A percentile compares a stretch with the other conserved stretches of the same genome.
Conservation (phyloP, 2,113 vertebrate species). For the Hydropotes inermis region DNA sequence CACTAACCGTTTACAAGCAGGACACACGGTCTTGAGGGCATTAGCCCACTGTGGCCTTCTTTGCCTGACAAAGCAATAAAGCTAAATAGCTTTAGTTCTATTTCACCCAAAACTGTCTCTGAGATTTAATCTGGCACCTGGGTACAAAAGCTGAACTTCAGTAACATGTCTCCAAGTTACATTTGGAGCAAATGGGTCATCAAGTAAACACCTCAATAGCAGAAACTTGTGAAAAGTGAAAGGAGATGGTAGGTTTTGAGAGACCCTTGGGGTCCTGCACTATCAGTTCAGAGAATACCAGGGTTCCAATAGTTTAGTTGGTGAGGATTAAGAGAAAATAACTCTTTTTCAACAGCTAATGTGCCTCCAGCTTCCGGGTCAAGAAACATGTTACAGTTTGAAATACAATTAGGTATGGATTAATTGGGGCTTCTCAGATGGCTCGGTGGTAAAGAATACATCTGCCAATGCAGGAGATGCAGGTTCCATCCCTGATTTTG, state of each 20-base stretch:
- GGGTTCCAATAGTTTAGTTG: not conserved
- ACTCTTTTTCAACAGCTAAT: not conserved
- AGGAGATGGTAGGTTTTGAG: not conserved
- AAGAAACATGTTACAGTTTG: not conserved
- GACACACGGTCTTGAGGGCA: not conserved
- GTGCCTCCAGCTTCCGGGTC: not conserved
- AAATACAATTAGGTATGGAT: not conserved
- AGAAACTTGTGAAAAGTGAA: not conserved
- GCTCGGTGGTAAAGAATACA: not conserved
- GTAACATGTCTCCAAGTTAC: not conserved
- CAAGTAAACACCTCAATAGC: not conserved
- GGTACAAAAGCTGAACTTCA: not conserved
- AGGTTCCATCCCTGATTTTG: not conserved
- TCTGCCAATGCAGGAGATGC: not conserved
- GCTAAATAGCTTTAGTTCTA: not conserved
- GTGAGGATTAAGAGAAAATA: not conserved
- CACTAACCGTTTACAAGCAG: not conserved
- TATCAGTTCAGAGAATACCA: not conserved
- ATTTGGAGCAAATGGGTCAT: not conserved
- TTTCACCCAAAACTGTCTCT: not conserved
- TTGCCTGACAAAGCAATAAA: not conserved
- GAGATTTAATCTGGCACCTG: not conserved
- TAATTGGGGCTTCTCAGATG: not conserved
- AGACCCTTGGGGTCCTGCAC: not conserved
- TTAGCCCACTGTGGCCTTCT: not conserved